Evolutionary conservation across 2,888 invertebrate species (phyloP).

Genomic region (Agelastica alni): DNA sequence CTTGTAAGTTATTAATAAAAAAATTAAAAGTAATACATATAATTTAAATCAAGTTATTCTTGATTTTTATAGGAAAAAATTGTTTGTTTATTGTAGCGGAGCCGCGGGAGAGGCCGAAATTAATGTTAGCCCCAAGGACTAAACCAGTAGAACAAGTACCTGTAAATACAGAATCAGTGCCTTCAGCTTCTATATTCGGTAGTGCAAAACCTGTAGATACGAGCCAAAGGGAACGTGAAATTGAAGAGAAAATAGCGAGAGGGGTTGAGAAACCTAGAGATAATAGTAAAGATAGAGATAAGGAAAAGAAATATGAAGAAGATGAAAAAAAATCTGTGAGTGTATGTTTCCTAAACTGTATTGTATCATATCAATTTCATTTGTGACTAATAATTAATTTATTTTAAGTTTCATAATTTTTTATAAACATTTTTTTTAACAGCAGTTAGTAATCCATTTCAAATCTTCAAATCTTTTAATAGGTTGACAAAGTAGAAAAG

Average conservation of each 20-base stretch:
- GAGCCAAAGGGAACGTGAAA: conserved; percentile 84
- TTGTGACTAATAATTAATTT: too few relatives aligned
- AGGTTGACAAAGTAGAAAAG: conserved; percentile 39
- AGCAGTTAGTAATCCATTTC: too few relatives aligned
- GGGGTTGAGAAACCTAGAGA: conserved; percentile 52
- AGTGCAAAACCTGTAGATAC: conserved; percentile 95
- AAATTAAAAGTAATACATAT: too few relatives aligned
- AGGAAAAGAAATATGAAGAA: conserved; percentile 6
- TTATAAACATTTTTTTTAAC: too few relatives aligned
- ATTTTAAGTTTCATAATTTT: too few relatives aligned
- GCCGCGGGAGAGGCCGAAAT: conserved; percentile 73
- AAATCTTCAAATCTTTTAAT: conserved; percentile 18
- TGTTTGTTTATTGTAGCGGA: conserved; percentile 48
- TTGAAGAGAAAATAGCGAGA: conserved; percentile 82
- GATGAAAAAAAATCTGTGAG: conserved; percentile 26
- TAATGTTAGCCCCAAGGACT: conserved; percentile 80
- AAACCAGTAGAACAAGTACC: conserved; percentile 65
- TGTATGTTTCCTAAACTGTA: too few relatives aligned
- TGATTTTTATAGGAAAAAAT: too few relatives aligned
- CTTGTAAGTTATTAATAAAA: conserved; percentile 24
- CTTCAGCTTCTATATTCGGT: conserved; percentile 86
- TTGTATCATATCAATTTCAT: too few relatives aligned
- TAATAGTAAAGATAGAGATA: conserved; percentile 42
- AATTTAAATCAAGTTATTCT: too few relatives aligned
- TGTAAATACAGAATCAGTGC: conserved; percentile 54